phyloP scores from a whole-genome alignment of 2,113 vertebrate genomes.

The Thryonomys swinderianus region DNA sequence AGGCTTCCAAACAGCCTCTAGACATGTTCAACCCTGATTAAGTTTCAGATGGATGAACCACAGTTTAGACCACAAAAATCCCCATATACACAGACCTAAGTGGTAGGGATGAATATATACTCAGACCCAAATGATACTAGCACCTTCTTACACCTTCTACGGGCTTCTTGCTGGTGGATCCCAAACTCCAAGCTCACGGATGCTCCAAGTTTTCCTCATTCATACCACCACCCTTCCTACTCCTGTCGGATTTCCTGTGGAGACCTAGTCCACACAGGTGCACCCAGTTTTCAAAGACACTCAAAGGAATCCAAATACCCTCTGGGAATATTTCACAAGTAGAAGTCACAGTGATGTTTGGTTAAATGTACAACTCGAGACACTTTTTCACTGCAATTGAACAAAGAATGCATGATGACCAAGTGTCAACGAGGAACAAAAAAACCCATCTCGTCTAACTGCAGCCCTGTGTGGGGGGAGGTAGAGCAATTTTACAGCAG shows the following conservation, averaged over 20 bases:
- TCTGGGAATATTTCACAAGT: not conserved
- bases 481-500: not conserved
- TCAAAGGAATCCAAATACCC: no score
- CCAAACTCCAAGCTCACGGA: not conserved
- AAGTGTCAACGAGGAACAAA: not conserved
- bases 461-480: not conserved
- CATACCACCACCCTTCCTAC: not conserved
- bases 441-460: not conserved
- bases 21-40: not conserved
- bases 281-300: not conserved
- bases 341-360: not conserved
- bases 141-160: not conserved
- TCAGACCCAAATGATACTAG: accelerated
- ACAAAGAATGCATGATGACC: not conserved
- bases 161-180: accelerated
- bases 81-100: accelerated
- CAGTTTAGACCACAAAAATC: not conserved
- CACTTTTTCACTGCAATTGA: not conserved
- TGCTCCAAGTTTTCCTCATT: no score
- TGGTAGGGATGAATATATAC: accelerated
- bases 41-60: not conserved
- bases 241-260: not conserved
- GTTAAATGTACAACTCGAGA: not conserved
- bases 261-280: not conserved
- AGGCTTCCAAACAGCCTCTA: not conserved